Evolutionary conservation across 1,140 invertebrate species (phyloP).

Genomic region (Goniozus legneri): DNA sequence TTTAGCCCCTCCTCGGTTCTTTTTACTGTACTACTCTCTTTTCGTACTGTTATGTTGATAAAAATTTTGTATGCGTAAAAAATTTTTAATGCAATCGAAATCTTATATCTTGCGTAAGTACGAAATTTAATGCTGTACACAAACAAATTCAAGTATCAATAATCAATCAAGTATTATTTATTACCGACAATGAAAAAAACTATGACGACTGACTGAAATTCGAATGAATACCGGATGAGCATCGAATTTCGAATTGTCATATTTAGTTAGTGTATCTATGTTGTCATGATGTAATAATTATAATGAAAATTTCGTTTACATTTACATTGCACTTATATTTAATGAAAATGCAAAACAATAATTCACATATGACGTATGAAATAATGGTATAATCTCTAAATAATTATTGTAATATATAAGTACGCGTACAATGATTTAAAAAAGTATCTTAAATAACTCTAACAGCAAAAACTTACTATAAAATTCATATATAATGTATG

Average conservation of each 20-base stretch:
- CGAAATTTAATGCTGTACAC: neutral
- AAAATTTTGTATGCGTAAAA: no score
- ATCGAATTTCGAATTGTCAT: no score
- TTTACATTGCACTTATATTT: neutral
- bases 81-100: conserved; percentile 1
- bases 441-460: neutral
- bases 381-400: neutral
- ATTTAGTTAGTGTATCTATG: neutral
- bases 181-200: neutral
- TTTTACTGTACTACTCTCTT: no score
- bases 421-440: neutral
- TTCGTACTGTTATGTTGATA: no score
- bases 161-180: neutral
- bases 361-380: neutral
- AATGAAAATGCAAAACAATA: neutral
- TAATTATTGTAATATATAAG: neutral
- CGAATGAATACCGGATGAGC: neutral
- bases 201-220: neutral
- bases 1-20: no score
- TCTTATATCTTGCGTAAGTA: neutral
- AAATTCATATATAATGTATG: neutral
- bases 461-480: neutral
- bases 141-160: neutral
- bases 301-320: neutral
- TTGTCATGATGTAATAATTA: neutral